Evolutionary conservation across 1,140 invertebrate genomes (phyloP).

Genomic region (Nasonia longicornis): DNA sequence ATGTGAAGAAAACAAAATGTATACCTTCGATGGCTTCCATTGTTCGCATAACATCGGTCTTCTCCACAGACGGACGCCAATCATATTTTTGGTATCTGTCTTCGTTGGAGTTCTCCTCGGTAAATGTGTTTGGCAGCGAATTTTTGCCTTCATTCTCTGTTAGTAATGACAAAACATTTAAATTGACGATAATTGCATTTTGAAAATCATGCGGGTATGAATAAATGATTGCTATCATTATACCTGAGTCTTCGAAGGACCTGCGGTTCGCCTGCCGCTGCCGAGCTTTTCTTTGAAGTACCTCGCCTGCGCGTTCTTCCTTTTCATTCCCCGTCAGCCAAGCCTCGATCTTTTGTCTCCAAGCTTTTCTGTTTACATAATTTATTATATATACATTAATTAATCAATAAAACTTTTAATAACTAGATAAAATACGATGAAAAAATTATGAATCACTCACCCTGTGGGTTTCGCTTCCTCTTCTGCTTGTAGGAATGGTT

Average conservation of each 20-base stretch:
- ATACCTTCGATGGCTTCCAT: slow-evolving; percentile 89
- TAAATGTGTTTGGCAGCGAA: slow-evolving; percentile 76
- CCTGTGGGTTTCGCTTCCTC: slow-evolving; percentile 66
- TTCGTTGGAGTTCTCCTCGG: slow-evolving; percentile 72
- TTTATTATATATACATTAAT: slow-evolving; percentile 64
- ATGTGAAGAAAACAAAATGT: not conserved
- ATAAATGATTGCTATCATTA: slow-evolving; percentile 27
- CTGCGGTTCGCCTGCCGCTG: slow-evolving; percentile 77
- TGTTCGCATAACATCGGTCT: slow-evolving; percentile 84
- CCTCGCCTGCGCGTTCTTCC: slow-evolving; percentile 80
- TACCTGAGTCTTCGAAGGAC: slow-evolving; percentile 86
- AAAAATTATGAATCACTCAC: slow-evolving; percentile 50
- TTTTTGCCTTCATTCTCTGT: slow-evolving; percentile 80
- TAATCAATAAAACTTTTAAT: slow-evolving; percentile 44
- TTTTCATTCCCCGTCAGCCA: slow-evolving; percentile 91
- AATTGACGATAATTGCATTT: too few relatives aligned
- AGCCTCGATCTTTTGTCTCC: slow-evolving; percentile 89
- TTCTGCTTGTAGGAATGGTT: slow-evolving; percentile 67
- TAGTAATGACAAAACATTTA: slow-evolving; percentile 40
- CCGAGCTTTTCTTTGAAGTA: slow-evolving; percentile 73
- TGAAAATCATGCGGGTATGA: slow-evolving; percentile 22
- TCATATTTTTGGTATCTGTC: slow-evolving; percentile 74
- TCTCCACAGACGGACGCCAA: slow-evolving; percentile 85
- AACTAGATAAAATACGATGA: not conserved
- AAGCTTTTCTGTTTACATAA: slow-evolving; percentile 68